Conservation (phyloP, 2,888 invertebrate species). For the Ochropacha duplaris region DNA sequence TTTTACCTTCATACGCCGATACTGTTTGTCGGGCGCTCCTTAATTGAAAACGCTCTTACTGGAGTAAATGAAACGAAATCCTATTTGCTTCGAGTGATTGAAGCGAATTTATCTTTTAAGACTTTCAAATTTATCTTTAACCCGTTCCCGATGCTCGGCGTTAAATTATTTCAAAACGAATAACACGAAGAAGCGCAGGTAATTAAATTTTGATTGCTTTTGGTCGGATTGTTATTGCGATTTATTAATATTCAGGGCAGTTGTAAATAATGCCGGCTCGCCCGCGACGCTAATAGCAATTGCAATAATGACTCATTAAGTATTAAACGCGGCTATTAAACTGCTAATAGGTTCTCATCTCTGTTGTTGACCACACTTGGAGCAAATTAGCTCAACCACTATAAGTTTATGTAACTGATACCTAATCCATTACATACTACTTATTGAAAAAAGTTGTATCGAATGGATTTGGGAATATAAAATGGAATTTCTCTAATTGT, state of each 20-base stretch:
- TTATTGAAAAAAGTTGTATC: too few species aligned
- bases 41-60: conserved; percentile 82
- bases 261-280: conserved; percentile 62
- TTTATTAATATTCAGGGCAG: conserved; percentile 70
- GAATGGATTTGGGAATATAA: too few species aligned
- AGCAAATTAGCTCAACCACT: neutral
- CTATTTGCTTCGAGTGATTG: conserved; percentile 80
- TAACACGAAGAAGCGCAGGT: conserved; percentile 57
- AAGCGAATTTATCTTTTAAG: conserved; percentile 80
- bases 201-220: conserved; percentile 77
- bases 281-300: conserved; percentile 63
- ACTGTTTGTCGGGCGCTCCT: conserved; percentile 79
- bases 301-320: conserved; percentile 69
- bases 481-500: too few species aligned
- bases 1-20: conserved; percentile 83
- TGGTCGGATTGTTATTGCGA: conserved; percentile 64
- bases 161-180: conserved; percentile 56
- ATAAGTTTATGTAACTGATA: neutral
- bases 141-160: conserved; percentile 54
- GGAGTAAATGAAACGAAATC: conserved; percentile 80
- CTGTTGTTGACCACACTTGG: conserved; percentile 14
- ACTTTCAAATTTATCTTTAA: conserved; percentile 77
- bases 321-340: conserved; percentile 65
- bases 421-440: too few species aligned
- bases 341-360: conserved; percentile 23